Evolutionary conservation across 2,888 invertebrate genomes (phyloP).

Genomic region (Tricholauxania praeusta): DNA sequence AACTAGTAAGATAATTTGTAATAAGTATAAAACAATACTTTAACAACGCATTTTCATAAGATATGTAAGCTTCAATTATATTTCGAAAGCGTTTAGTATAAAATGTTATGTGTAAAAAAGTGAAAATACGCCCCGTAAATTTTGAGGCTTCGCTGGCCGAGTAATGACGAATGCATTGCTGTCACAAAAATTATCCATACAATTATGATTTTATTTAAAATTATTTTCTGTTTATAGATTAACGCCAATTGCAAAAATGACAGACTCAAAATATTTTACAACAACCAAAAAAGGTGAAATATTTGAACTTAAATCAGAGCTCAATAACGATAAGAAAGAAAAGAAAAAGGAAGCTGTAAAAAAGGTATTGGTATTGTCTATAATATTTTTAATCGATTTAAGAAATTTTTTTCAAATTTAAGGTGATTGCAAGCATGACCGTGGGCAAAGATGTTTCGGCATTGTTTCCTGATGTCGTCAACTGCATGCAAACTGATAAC

Average conservation of each 20-base stretch:
- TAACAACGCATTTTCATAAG: too few relatives aligned
- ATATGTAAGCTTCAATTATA: too few relatives aligned
- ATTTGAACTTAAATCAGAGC: conserved; percentile 97
- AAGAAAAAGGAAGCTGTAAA: conserved; percentile 99
- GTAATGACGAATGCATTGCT: neutral
- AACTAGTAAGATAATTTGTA: conserved; percentile 18
- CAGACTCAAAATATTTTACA: conserved; percentile 99
- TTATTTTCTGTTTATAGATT: neutral
- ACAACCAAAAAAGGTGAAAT: conserved; percentile 99
- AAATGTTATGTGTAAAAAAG: conserved; percentile 1
- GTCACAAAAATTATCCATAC: neutral
- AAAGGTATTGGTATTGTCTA: conserved; percentile 76
- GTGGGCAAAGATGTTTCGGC: conserved; percentile 99
- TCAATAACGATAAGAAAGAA: conserved; percentile 99
- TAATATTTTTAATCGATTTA: neutral
- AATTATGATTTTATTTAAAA: neutral
- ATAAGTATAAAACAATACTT: neutral
- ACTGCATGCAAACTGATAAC: conserved; percentile 99
- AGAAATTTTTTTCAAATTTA: conserved; percentile 21
- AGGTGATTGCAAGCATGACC: conserved; percentile 99
- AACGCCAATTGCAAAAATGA: conserved; percentile 75
- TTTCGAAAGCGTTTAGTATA: neutral
- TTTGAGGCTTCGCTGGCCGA: neutral
- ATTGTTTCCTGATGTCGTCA: conserved; percentile 98
- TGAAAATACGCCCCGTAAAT: conserved; percentile 12